Percentiles rank a stretch among this genome's conserved stretches.
phyloP scores from a whole-genome alignment of 2,797 vertebrate genomes.

The Anomalospiza imberbis region DNA sequence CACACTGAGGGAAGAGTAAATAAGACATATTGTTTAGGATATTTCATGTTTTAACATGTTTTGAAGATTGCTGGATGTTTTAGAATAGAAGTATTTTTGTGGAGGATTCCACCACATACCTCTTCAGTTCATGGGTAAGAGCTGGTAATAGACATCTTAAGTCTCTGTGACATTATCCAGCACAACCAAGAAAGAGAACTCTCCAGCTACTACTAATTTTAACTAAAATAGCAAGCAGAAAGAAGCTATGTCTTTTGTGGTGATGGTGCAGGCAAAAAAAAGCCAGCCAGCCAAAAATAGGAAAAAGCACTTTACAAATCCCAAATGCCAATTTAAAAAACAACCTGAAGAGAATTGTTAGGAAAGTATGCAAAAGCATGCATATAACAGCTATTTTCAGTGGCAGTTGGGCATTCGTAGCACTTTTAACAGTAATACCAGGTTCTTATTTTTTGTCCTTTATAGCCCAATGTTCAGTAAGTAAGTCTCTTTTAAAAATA shows the following conservation, averaged over 20 bases:
- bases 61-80: background rate
- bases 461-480: background rate
- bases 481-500: background rate
- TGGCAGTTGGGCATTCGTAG: background rate
- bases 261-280: background rate
- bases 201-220: background rate
- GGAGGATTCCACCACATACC: background rate
- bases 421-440: constrained; percentile 1
- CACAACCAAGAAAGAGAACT: background rate
- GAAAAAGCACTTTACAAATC: background rate
- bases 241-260: background rate
- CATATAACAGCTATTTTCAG: background rate
- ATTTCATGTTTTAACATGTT: background rate
- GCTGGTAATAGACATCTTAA: background rate
- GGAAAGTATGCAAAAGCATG: background rate
- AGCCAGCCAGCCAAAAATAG: background rate
- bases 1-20: background rate
- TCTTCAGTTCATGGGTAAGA: background rate
- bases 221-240: background rate
- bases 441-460: background rate
- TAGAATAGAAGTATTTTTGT: background rate
- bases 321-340: background rate
- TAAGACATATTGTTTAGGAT: background rate
- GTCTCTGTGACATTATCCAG: background rate
- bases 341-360: background rate